Base-by-base conservation (phyloP, 2,888 invertebrate species). In the Ischnura elegans region DNA sequence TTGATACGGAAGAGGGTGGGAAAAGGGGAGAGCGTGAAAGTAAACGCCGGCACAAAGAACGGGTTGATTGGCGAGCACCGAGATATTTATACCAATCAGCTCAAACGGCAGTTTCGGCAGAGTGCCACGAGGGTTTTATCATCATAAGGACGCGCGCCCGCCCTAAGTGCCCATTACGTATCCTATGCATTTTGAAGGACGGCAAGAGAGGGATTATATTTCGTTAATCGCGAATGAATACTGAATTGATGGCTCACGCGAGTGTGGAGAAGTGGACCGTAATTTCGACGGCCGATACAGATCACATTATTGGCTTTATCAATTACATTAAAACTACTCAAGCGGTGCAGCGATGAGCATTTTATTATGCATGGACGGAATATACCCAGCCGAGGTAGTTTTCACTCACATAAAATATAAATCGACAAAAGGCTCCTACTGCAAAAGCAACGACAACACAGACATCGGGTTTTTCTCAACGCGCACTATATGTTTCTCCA, bases 141-240 rank as follows among this genome's bases (percentile, higher is more conserved):
- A 76, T 36, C 36, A 76, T 76, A 76, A 76, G 76, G 76, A 36
- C 76, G 36, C 29, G 36, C 51, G 51, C 51, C 76, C 10, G 76
- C n/a, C n/a, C n/a, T 76, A 76, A 76, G 76, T 93, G 87, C 86
- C 85, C 90, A 93, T 93, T 87, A 93, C 93, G 93, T 90, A 46
- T 42, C 93, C 93, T 93, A 93, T 93, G 94, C 93, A 94, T 94
- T 61, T 94, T 90, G 94, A 94, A 94, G 93, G 93, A 93, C 87
- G 93, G 84, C 90, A 93, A 85, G 93, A 87, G 51, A 51, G 51
- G 51, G 51, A 13, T 51, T 93, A 66, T 42, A 85, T 36, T 76
- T n/a, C n/a, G 36, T 76, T 76, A 76, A 76, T 76, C 29, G 36
- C 76, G 76, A n/a, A 76, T 76, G 76, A 76, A 76, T 76, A 36